Evolutionary conservation across 2,888 invertebrate genomes (phyloP).

Genomic region (Aporophyla nigra): DNA sequence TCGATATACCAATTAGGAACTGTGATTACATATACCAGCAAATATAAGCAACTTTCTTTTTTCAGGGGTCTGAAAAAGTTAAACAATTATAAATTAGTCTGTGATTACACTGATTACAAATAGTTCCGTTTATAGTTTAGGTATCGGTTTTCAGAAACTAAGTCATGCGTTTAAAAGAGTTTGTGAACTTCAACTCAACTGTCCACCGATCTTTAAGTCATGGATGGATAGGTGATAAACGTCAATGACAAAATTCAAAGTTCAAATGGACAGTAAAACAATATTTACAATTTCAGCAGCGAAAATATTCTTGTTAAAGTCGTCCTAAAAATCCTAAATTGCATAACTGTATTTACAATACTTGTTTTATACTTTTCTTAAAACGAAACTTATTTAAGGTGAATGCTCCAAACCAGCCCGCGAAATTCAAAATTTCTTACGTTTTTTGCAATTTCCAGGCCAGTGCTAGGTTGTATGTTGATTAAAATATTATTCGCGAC

Average conservation of each 20-base stretch:
- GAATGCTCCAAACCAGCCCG: no score
- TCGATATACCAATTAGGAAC: constrained; percentile 16
- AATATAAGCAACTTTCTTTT: not conserved
- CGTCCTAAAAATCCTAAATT: no score
- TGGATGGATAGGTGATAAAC: not conserved
- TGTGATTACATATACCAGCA: not conserved
- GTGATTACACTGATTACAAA: constrained; percentile 4
- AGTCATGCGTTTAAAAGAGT: not conserved
- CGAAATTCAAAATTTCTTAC: no score
- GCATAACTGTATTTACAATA: no score
- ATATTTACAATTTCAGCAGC: constrained; percentile 11
- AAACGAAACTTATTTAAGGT: no score
- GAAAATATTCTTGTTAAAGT: no score
- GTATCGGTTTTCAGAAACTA: no score
- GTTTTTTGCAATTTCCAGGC: no score
- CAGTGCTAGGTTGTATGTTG: no score
- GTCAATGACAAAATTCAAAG: constrained; percentile 19
- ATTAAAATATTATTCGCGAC: no score
- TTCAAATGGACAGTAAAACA: constrained; percentile 13
- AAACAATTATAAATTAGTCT: not conserved
- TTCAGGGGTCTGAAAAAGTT: not conserved
- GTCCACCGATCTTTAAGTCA: not conserved
- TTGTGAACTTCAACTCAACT: no score
- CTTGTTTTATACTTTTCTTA: no score
- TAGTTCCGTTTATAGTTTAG: not conserved